phyloP scores from a whole-genome alignment of 2,797 vertebrate species.

The Acipenser transmontanus region DNA sequence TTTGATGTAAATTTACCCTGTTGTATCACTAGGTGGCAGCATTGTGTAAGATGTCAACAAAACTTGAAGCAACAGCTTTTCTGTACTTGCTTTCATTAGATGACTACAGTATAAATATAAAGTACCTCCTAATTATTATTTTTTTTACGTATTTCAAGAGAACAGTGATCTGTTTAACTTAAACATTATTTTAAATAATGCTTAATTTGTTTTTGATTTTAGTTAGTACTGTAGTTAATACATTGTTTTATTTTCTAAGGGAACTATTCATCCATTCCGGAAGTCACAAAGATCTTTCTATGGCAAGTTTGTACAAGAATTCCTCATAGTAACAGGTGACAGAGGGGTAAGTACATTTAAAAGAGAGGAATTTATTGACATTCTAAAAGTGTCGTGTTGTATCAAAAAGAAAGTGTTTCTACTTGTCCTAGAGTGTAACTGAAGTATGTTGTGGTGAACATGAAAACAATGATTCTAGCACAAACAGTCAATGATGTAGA shows the following conservation, averaged over 20 bases:
- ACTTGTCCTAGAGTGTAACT: too few relatives aligned
- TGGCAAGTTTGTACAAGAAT: conserved; percentile 80
- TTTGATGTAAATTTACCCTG: not conserved
- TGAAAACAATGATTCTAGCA: too few relatives aligned
- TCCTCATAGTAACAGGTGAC: conserved; percentile 80
- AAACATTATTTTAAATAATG: not conserved
- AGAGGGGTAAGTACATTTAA: conserved; percentile 67
- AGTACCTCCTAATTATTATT: not conserved
- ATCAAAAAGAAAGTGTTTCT: too few relatives aligned
- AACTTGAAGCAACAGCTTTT: not conserved
- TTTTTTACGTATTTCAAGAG: not conserved
- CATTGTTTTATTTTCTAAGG: conserved; percentile 55
- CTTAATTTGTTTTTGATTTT: not conserved
- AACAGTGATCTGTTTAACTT: not conserved
- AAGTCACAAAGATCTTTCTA: conserved; percentile 80
- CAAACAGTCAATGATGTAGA: too few relatives aligned
- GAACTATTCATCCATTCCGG: conserved; percentile 91
- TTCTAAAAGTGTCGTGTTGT: too few relatives aligned
- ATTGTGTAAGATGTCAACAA: not conserved
- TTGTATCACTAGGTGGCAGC: not conserved
- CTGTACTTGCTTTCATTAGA: not conserved
- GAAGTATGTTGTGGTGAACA: too few relatives aligned
- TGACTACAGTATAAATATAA: too few relatives aligned
- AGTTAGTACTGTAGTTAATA: not conserved
- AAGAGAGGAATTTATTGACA: too few relatives aligned